phyloP scores from a whole-genome alignment of 2,113 vertebrate genomes.

The Caracal caracal region DNA sequence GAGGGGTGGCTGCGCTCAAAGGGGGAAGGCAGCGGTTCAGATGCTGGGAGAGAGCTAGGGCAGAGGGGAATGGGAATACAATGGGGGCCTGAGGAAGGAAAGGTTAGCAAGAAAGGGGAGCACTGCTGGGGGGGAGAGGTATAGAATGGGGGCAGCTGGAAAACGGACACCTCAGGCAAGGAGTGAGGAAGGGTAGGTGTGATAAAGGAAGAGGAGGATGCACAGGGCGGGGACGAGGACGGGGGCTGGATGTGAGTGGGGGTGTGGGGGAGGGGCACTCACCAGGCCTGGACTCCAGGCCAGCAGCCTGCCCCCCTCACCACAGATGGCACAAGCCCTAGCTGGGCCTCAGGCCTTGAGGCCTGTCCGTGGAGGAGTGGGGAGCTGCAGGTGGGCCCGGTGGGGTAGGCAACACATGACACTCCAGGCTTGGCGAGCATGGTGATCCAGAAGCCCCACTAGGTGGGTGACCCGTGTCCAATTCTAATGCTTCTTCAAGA shows the following conservation, averaged over 20 bases:
- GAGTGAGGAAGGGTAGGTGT: neutral
- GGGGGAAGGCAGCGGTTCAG: neutral
- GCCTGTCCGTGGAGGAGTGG: neutral
- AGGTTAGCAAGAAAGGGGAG: neutral
- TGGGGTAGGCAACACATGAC: rapidly evolving
- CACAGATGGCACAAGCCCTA: too few relatives aligned
- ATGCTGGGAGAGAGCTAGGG: neutral
- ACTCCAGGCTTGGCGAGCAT: neutral
- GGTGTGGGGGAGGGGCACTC: too few relatives aligned
- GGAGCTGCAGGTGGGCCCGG: too few relatives aligned
- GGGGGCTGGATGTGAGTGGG: too few relatives aligned
- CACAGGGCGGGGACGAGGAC: neutral
- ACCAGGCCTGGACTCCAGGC: neutral
- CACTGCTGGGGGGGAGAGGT: too few relatives aligned
- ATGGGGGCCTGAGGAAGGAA: too few relatives aligned
- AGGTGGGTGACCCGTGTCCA: constrained; percentile 62
- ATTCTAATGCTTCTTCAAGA: constrained; percentile 70
- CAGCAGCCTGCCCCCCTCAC: neutral
- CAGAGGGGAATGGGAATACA: neutral
- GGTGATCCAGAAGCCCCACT: constrained; percentile 18
- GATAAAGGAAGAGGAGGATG: too few relatives aligned
- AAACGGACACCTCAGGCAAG: neutral
- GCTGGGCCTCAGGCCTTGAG: neutral
- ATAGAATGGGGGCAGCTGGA: neutral
- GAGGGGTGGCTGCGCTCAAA: neutral